Base-by-base conservation (phyloP, 37 sponge, comb jelly and placozoan genomes). In the Ephydatia muelleri region DNA sequence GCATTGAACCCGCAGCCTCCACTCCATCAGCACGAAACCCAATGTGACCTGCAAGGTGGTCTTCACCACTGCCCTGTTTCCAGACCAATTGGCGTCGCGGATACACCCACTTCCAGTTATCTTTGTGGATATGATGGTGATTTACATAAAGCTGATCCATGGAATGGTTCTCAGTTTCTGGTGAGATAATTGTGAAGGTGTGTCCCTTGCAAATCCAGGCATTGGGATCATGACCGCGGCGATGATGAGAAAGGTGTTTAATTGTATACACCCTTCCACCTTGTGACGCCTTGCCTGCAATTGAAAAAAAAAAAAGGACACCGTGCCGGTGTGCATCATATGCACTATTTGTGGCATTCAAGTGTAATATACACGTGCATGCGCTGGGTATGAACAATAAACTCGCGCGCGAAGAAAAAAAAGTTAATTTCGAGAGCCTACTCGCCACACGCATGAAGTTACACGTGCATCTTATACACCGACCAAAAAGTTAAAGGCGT, bases 31-130 rank as follows among this genome's bases (percentile, higher is more conserved):
- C 72, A 33, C 32, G 72, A 27, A 31, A 34, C 72, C 30, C 32
- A 12, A 31, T 9, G 29, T 34, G 30, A 33, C 72, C 72, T 34
- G 72, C 72, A 23, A 34, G 72, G 16, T 13, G 9, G 72, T 71
- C 32, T 11, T 71, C 72, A 9, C 72, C 72, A 6, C 72, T 71
- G 8, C 72, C 72, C 13, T 71, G 72, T 71, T 71, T n/a, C 30
- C 28, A 71, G 30, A 33, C 32, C 12, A 71, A 27, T 16, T 31
- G 30, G 30, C 32, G 8, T 1, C 32, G 30, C 0, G 72, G 30
- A 33, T 33, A 34, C 0, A 34, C 30, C 30, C 32, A 71, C 21
- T 71, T 31, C 32, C 30, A 71, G 32, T 14, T 71, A 34, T 31
- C 32, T 6, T 14, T 31, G 21, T 33, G 72, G 14, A 71, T 71